Evolutionary conservation across 2,797 vertebrate genomes (phyloP).

Genomic region (Liparis tanakae): DNA sequence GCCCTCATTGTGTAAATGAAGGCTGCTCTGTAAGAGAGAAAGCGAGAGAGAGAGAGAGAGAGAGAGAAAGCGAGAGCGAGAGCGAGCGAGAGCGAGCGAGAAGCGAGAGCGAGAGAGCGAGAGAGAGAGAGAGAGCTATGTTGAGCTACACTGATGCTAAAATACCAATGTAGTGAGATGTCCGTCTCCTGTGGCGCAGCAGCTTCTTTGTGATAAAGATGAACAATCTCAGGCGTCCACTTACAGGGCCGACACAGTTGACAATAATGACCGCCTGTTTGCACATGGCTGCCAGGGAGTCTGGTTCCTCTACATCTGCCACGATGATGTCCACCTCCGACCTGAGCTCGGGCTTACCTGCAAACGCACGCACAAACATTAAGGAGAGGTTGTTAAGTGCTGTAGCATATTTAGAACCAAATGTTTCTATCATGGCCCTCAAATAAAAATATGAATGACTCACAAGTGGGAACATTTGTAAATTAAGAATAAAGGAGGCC

Average conservation of each 20-base stretch:
- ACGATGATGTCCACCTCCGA: constrained; percentile 90
- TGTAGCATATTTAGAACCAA: not conserved
- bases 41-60: not conserved
- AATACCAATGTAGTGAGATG: constrained; percentile 16
- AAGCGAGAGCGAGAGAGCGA: not conserved
- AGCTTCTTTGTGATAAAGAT: constrained; percentile 2
- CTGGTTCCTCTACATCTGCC: constrained; percentile 89
- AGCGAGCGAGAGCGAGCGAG: not conserved
- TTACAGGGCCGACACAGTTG: constrained; percentile 96
- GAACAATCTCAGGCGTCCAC: constrained; percentile 56
- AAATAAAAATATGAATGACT: no score
- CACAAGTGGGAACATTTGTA: no score
- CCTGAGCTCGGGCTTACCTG: constrained; percentile 88
- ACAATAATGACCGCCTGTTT: constrained; percentile 92
- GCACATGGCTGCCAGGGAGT: constrained; percentile 91
- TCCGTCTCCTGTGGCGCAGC: not conserved
- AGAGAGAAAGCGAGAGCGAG: not conserved
- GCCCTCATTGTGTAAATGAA: constrained; percentile 53
- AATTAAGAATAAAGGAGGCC: no score
- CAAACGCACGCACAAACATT: constrained; percentile 7
- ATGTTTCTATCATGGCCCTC: not conserved
- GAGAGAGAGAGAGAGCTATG: not conserved
- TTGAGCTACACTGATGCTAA: constrained; percentile 6
- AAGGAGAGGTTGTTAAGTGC: not conserved
- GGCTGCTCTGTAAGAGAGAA: constrained; percentile 9